These are phyloP conservation scores for Lethenteron camtschaticum DNA, from an alignment of 2,113 vertebrate genomes.

Conservation along the genomic window DNA sequence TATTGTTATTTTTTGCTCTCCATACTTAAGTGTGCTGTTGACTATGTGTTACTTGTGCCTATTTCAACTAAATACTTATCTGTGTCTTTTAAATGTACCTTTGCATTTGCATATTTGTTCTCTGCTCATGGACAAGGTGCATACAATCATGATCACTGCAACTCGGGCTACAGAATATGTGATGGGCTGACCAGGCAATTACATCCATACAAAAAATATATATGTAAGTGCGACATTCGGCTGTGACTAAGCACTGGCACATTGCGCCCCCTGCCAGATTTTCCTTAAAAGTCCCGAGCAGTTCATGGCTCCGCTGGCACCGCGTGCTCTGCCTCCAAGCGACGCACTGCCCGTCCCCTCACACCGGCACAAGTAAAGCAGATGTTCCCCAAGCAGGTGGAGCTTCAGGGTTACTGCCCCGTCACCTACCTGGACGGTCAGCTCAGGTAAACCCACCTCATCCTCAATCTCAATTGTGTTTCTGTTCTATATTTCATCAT, in stretches of 20 bases:
- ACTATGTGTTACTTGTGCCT: too few species aligned
- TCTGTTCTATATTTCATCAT: not conserved
- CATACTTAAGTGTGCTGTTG: too few species aligned
- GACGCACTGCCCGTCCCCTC: constrained; percentile 41
- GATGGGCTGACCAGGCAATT: not conserved
- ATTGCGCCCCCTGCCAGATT: constrained; percentile 24
- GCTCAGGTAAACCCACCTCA: constrained; percentile 30
- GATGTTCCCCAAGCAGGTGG: constrained; percentile 37
- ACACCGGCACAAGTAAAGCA: constrained; percentile 35
- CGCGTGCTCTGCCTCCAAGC: constrained; percentile 31
- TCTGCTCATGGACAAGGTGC: not conserved
- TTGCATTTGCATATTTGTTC: constrained; percentile 5
- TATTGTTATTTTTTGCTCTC: too few species aligned
- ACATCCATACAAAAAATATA: too few species aligned
- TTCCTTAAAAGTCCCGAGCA: constrained; percentile 46
- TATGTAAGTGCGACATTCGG: too few species aligned
- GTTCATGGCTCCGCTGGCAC: constrained; percentile 44
- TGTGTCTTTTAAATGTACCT: too few species aligned
- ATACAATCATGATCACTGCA: not conserved
- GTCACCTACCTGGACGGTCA: constrained; percentile 65
- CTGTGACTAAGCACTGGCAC: too few species aligned
- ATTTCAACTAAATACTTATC: too few species aligned
- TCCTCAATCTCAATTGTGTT: not conserved
- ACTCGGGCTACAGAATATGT: not conserved
- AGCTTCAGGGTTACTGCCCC: constrained; percentile 68